Evolutionary conservation across 2,113 vertebrate species (phyloP), one percentile per base, ranked within the genome.

Genomic region (Thinocorus orbignyianus): DNA sequence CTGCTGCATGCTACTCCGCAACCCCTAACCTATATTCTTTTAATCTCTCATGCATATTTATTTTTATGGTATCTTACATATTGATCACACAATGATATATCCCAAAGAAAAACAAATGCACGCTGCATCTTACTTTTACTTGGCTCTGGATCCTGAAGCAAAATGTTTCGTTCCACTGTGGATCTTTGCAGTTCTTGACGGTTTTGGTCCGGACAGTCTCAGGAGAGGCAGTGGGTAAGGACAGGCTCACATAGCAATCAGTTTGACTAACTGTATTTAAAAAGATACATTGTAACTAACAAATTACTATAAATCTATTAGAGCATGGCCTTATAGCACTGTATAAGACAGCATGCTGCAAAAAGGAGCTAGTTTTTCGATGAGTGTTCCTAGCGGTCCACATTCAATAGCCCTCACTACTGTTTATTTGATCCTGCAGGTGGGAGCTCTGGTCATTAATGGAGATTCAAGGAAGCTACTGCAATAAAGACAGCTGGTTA

Each of bases 91-190:
- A 46, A 73, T 46, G 28, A 64, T 0, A 9, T 55, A 37, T 68
- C 51, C 23, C 23, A 26, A 83, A 49, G 3, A 33, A 60, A 86
- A 91, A 64, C 2, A 81, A 81, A 51, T 6, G 3, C 7, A 64
- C 6, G 54, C 28, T 57, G 22, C 4, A 37, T 65, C 97, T 97
- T 97, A 99, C 99, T 98, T 99, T 99, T 52, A 98, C 97, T 87
- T 97, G 97, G 49, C 94, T 97, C 80, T 98, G 98, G 69, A 99
- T 96, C 82, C 97, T 98, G 91, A 98, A 99, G 84, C 37, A 92
- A 93, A 99, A 99, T 13, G 91, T 98, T 95, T 99, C 98, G 22
- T 99, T 98, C 99, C 99, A 99, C 54, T 97, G 97, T 17, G 99
- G 99, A 71, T 98, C 96, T 93, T 93, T 96, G 52, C 76, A 98